A percentile compares a stretch with the other conserved stretches of the same genome.
These are phyloP conservation scores for Hippasteria phrygiana DNA, from an alignment of 53 echinoderm and acorn worm species.

Conservation along the genomic window DNA sequence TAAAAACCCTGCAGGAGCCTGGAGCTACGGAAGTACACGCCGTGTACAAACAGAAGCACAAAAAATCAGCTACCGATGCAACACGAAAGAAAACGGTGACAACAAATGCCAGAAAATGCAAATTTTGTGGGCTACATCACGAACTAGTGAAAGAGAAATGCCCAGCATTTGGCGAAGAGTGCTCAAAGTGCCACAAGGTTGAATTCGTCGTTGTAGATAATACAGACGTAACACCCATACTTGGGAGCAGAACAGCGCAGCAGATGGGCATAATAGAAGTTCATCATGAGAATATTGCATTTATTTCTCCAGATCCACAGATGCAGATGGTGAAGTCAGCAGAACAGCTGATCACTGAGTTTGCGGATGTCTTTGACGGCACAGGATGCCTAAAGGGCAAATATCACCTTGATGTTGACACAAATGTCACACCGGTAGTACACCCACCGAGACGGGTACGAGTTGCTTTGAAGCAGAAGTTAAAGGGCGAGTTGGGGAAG, in stretches of 20 bases:
- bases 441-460: slow-evolving; percentile 17
- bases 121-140: slow-evolving; percentile 67
- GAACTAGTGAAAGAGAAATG: slow-evolving; percentile 44
- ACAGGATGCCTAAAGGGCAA: slow-evolving; percentile 55
- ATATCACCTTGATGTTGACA: slow-evolving; percentile 60
- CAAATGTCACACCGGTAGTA: slow-evolving; percentile 30
- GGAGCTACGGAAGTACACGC: slow-evolving; percentile 30
- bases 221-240: too few relatives aligned
- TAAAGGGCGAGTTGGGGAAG: slow-evolving; percentile 20
- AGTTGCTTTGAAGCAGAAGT: slow-evolving; percentile 33
- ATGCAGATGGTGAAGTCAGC: slow-evolving; percentile 12
- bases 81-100: slow-evolving; percentile 7
- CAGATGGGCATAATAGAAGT: too few relatives aligned
- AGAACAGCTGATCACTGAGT: slow-evolving; percentile 46
- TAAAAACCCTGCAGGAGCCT: slow-evolving; percentile 23
- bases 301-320: too few relatives aligned
- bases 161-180: slow-evolving; percentile 65
- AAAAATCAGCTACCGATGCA: too few relatives aligned
- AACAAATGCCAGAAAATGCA: neutral
- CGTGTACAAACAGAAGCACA: slow-evolving; percentile 23
- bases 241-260: too few relatives aligned
- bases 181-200: slow-evolving; percentile 40
- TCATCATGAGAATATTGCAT: slow-evolving; percentile 48
- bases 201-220: slow-evolving; percentile 52
- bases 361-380: slow-evolving; percentile 56